phyloP scores from a whole-genome alignment of 1,140 invertebrate species.

The Drosophila grimshawi region DNA sequence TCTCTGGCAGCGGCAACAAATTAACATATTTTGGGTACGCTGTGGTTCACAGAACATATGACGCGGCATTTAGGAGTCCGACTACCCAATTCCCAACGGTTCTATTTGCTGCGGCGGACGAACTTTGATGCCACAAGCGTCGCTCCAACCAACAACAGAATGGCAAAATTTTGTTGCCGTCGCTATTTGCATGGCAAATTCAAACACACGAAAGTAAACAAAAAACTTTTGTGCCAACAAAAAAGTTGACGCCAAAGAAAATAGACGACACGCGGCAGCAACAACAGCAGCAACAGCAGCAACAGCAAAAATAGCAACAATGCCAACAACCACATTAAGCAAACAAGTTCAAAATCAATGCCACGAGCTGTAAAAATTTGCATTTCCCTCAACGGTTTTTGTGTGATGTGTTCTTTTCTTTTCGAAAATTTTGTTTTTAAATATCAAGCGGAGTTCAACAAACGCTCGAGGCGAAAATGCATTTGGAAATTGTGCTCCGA shows the following conservation, averaged over 20 bases:
- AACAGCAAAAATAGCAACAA: slow-evolving; percentile 17
- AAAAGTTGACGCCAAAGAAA: slow-evolving; percentile 69
- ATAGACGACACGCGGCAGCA: slow-evolving; percentile 37
- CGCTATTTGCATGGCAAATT: slow-evolving; percentile 73
- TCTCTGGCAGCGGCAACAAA: slow-evolving; percentile 43
- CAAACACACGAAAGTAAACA: slow-evolving; percentile 73
- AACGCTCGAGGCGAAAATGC: slow-evolving; percentile 72
- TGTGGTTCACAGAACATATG: slow-evolving; percentile 51
- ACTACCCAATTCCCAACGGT: slow-evolving; percentile 35
- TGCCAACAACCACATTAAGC: slow-evolving; percentile 22
- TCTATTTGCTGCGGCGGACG: slow-evolving; percentile 32
- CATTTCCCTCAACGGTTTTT: slow-evolving; percentile 68
- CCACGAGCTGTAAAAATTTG: slow-evolving; percentile 76
- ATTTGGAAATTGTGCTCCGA: slow-evolving; percentile 52
- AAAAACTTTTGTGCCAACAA: slow-evolving; percentile 58
- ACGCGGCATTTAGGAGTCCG: slow-evolving; percentile 20
- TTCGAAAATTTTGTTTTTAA: slow-evolving; percentile 51
- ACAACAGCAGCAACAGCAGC: slow-evolving; percentile 7
- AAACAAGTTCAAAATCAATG: slow-evolving; percentile 73
- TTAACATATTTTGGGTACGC: slow-evolving; percentile 61
- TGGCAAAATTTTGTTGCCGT: slow-evolving; percentile 50
- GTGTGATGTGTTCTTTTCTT: slow-evolving; percentile 38
- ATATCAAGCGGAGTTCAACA: slow-evolving; percentile 68
- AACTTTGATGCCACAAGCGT: slow-evolving; percentile 26
- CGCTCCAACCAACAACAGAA: slow-evolving; percentile 28